phyloP scores from a whole-genome alignment of 2,113 vertebrate genomes.

The Nibea albiflora region DNA sequence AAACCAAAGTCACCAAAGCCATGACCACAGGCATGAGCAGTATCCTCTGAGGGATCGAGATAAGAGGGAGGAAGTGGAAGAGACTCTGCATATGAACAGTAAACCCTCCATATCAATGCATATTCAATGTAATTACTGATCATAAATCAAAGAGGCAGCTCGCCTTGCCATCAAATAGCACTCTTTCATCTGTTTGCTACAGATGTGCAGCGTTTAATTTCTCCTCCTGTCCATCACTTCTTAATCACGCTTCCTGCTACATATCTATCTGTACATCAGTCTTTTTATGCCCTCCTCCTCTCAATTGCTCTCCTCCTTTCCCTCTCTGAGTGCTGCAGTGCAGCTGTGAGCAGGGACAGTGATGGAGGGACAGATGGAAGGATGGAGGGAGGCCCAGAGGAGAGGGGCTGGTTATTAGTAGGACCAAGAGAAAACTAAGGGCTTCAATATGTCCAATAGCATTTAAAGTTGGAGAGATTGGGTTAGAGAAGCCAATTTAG shows the following conservation, averaged over 20 bases:
- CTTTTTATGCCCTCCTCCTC: neutral
- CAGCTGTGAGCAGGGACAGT: constrained; percentile 59
- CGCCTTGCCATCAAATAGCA: constrained; percentile 39
- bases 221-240: constrained; percentile 39
- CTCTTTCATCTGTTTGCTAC: constrained; percentile 21
- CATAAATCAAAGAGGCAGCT: constrained; percentile 47
- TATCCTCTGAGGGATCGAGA: constrained; percentile 51
- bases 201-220: constrained; percentile 22
- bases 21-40: constrained; percentile 73
- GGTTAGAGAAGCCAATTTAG: constrained; percentile 62
- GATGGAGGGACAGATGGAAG: constrained; percentile 46
- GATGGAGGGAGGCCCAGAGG: constrained; percentile 75
- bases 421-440: constrained; percentile 65
- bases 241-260: constrained; percentile 16
- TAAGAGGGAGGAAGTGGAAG: constrained; percentile 45
- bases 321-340: constrained; percentile 45
- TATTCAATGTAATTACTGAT: constrained; percentile 40
- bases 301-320: constrained; percentile 2
- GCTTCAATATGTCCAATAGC: constrained; percentile 77
- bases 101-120: constrained; percentile 51
- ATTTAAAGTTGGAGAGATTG: constrained; percentile 64
- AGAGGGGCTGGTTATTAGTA: constrained; percentile 71
- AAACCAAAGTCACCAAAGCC: constrained; percentile 71
- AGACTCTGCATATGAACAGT: constrained; percentile 39
- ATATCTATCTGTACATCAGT: constrained; percentile 26